Base-by-base conservation (phyloP, 2,113 vertebrate species). In the Cariama cristata region DNA sequence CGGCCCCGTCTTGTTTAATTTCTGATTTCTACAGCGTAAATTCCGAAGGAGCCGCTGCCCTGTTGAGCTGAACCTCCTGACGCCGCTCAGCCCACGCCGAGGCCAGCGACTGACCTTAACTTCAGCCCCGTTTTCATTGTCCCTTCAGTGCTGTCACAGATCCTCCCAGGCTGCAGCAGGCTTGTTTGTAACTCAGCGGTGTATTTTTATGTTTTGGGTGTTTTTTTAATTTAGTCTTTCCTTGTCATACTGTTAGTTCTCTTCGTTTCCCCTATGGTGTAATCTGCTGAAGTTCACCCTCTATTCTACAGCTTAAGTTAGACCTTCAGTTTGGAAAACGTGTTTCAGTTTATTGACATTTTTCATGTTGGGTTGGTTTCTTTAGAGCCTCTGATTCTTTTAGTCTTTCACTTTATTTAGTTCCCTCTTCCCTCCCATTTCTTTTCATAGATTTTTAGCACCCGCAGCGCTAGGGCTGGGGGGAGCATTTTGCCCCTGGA, bases 31-130 rank as follows among this genome's bases (percentile, higher is more conserved):
- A 12, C 35, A 12, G 63, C 0, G 2, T 30, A 20, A 45, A 11
- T 22, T n/a, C 5, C 0, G 63, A 27, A 59, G 66, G 40, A 71
- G 63, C 42, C 3, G 2, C 47, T 38, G 3, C 32, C 28, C 50
- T 11, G 55, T 24, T 23, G 74, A 62, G 67, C 67, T 50, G 58
- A n/a, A 21, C 45, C 62, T 55, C 14, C 67, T 38, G 67, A 1
- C 28, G 44, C 55, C 32, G 0, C 23, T 20, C 44, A 28, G 76
- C 63, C 44, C 32, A 4, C 0, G 0, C 28, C 4, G n/a, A 42
- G 44, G 11, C 28, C 86, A 40, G 14, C 2, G 8, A 11, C 30
- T 23, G 55, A 3, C 2, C 0, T 15, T 2, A 9, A 27, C 24
- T 49, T 62, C 64, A 75, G 23, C 19, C 28, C 38, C n/a, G 1